Base-by-base conservation (phyloP, 2,113 vertebrate genomes). In the Sturnus vulgaris region DNA sequence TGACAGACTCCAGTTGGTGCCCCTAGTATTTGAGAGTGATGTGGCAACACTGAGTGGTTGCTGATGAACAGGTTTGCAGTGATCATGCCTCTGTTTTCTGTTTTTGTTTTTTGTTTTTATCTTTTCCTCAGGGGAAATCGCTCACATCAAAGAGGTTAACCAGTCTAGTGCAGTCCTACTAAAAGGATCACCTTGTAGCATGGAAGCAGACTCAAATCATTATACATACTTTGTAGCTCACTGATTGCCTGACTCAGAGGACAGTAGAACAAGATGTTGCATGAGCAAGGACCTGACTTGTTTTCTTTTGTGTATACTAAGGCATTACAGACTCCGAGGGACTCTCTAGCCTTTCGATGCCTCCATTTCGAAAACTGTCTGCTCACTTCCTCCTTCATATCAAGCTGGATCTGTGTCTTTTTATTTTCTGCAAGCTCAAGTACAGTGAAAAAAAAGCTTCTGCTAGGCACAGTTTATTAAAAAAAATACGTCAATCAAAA, bases 141-240 rank as follows among this genome's bases (percentile, higher is more conserved):
- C 97, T 98, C 97, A 98, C 98, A 92, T 98, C 98, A 95, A 98
- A 99, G 97, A 98, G 98, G 98, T 98, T 98, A 98, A 98, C 98
- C 97, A 98, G 97, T 98, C 97, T 98, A 97, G 98, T 99, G 98
- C 98, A 99, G 98, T 99, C 98, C 98, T 98, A 98, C 98, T 99
- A 98, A 99, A 97, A 97, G 98, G 98, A 98, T 97, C 97, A 86
- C 91, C 97, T 95, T 98, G 97, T 98, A 98, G 97, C 98, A 96
- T 96, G 98, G 98, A 98, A 98, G 97, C 97, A 97, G 97, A 97
- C 97, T 97, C 98, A 98, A 96, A 97, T 98, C 98, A 97, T 96
- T 98, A 97, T 95, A 98, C 98, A 97, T 96, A 98, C 95, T 97
- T 98, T 97, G 97, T 99, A 97, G 97, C 97, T 98, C 98, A 97